Conservation (phyloP, 2,113 vertebrate genomes). For the Anhinga rufa region DNA sequence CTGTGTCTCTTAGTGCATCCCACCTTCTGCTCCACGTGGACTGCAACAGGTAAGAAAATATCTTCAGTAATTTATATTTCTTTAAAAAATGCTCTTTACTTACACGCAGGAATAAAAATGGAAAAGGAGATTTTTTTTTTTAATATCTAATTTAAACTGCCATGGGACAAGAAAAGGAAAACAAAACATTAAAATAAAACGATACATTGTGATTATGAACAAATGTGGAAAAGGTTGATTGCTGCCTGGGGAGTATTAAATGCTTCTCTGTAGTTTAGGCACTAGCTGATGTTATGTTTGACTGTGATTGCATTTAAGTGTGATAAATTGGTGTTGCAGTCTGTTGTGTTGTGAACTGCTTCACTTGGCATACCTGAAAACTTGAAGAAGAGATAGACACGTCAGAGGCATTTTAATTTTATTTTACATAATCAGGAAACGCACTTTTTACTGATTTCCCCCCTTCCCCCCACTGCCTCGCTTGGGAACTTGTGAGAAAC, state of each 20-base stretch:
- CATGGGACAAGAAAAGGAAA: constrained; percentile 38
- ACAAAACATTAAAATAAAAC: constrained; percentile 59
- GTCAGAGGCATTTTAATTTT: constrained; percentile 21
- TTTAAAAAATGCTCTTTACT: neutral
- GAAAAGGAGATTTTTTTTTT: neutral
- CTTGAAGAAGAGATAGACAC: neutral
- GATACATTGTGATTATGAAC: constrained; percentile 58
- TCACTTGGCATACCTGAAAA: neutral
- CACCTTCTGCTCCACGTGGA: constrained; percentile 89
- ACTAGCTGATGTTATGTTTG: constrained; percentile 28
- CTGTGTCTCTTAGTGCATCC: constrained; percentile 85
- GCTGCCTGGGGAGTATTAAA: constrained; percentile 65
- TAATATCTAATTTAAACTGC: neutral
- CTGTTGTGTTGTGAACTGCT: constrained; percentile 8
- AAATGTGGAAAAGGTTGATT: constrained; percentile 67
- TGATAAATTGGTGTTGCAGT: constrained; percentile 44
- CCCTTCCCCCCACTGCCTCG: neutral
- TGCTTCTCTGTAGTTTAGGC: neutral
- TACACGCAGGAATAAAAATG: neutral
- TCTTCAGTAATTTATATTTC: neutral
- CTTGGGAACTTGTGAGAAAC: constrained; percentile 9
- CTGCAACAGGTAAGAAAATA: constrained; percentile 85
- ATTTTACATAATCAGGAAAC: constrained; percentile 24
- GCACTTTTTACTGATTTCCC: neutral
- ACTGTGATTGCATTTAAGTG: constrained; percentile 57